These are phyloP conservation scores for Daphoenositta chrysoptera DNA, from an alignment of 2,113 vertebrate species.

Conservation along the genomic window DNA sequence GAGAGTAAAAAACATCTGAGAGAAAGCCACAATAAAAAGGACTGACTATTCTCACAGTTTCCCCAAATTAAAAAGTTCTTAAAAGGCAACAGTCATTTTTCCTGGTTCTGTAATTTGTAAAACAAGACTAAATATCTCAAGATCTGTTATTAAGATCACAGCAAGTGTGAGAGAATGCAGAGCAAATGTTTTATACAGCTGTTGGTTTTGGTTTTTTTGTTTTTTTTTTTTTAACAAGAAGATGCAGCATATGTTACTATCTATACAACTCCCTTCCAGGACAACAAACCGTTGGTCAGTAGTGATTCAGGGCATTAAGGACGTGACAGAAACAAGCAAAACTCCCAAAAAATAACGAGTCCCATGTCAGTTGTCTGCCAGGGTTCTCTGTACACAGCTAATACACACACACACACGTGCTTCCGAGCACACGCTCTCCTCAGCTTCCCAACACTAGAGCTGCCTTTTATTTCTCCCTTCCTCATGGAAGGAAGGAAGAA, in stretches of 20 bases:
- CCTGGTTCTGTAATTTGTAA: slow-evolving; percentile 9
- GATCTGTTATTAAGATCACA: background rate
- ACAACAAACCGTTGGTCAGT: slow-evolving; percentile 44
- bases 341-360: background rate
- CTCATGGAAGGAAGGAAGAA: background rate
- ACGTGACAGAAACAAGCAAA: slow-evolving; percentile 4
- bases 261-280: slow-evolving; percentile 49
- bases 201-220: background rate
- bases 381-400: slow-evolving; percentile 55
- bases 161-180: background rate
- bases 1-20: background rate
- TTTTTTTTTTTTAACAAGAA: background rate
- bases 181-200: background rate
- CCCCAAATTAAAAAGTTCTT: background rate
- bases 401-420: background rate
- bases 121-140: background rate
- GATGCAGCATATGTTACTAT: slow-evolving; percentile 53
- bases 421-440: slow-evolving; percentile 5
- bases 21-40: background rate
- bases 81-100: slow-evolving; percentile 49
- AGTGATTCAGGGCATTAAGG: slow-evolving; percentile 55
- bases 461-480: background rate
- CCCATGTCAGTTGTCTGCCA: background rate
- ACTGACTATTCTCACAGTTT: background rate
- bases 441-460: slow-evolving; percentile 4